Evolutionary conservation across 2,113 vertebrate species (phyloP).

Genomic region (Lophius piscatorius): DNA sequence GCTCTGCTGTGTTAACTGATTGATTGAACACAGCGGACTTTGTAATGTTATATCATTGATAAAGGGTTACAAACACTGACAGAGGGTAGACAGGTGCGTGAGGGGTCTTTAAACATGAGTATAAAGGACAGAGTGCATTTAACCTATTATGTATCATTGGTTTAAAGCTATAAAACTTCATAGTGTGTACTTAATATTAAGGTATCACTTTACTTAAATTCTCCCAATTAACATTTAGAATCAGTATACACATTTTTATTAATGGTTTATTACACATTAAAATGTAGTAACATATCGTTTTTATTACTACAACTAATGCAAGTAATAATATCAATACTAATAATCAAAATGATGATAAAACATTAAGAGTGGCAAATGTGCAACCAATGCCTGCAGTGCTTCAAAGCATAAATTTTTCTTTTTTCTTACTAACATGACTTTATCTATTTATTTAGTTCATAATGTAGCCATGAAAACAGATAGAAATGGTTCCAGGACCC

Average conservation of each 20-base stretch:
- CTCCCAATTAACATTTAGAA: not conserved
- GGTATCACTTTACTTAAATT: too few relatives aligned
- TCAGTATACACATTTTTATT: not conserved
- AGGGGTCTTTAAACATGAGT: not conserved
- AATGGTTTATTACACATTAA: not conserved
- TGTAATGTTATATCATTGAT: slow-evolving; percentile 52
- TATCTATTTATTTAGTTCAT: not conserved
- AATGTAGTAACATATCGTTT: too few relatives aligned
- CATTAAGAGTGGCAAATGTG: too few relatives aligned
- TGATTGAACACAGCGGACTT: slow-evolving; percentile 52
- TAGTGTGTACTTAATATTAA: too few relatives aligned
- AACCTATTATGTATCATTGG: slow-evolving; percentile 18
- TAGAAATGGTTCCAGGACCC: not conserved
- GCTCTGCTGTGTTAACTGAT: slow-evolving; percentile 33
- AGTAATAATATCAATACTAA: too few relatives aligned
- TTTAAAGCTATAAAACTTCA: too few relatives aligned
- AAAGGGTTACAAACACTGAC: slow-evolving; percentile 46
- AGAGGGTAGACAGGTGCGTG: too few relatives aligned
- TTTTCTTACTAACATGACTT: not conserved
- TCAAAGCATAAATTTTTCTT: too few relatives aligned
- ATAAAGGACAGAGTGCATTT: slow-evolving; percentile 28
- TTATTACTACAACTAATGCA: too few relatives aligned
- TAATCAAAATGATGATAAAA: too few relatives aligned
- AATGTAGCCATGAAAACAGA: too few relatives aligned
- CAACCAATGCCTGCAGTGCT: too few relatives aligned